Evolutionary conservation across 92 coral and sea anemone genomes (phyloP).

Genomic region (Porites lobata): DNA sequence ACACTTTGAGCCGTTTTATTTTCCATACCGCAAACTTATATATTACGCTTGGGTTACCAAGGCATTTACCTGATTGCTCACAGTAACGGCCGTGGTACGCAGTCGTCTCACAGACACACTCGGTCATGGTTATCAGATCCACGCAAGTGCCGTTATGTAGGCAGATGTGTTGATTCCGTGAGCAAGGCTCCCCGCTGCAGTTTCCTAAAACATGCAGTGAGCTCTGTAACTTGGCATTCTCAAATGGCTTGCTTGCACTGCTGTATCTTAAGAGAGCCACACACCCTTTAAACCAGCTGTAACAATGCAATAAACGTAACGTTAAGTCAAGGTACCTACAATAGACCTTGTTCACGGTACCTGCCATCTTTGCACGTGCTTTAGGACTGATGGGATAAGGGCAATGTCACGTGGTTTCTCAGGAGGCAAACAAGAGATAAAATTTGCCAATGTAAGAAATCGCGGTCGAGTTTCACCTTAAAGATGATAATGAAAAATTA

Average conservation of each 20-base stretch:
- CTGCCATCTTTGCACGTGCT: too few species aligned
- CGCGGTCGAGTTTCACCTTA: background rate
- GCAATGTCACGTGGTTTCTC: too few species aligned
- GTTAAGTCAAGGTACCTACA: too few species aligned
- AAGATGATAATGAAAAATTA: background rate
- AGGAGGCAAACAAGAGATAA: too few species aligned
- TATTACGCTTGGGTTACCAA: background rate
- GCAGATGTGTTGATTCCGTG: conserved; percentile 60
- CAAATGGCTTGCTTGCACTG: background rate
- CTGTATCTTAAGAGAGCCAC: conserved; percentile 43
- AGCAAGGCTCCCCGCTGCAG: conserved; percentile 76
- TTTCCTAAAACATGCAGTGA: conserved; percentile 22
- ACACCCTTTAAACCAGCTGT: conserved; percentile 43
- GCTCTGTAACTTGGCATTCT: conserved; percentile 28
- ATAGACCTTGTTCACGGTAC: too few species aligned
- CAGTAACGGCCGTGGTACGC: conserved; percentile 83
- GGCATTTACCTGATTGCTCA: conserved; percentile 32
- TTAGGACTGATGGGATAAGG: too few species aligned
- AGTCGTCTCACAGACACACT: conserved; percentile 81
- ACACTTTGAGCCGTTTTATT: too few species aligned
- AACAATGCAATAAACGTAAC: background rate
- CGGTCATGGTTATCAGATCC: conserved; percentile 76
- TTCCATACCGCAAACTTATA: too few species aligned
- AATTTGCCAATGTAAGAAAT: too few species aligned
- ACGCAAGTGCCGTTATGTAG: conserved; percentile 74